Conservation (phyloP, 2,797 vertebrate species). For the Acipenser transmontanus region DNA sequence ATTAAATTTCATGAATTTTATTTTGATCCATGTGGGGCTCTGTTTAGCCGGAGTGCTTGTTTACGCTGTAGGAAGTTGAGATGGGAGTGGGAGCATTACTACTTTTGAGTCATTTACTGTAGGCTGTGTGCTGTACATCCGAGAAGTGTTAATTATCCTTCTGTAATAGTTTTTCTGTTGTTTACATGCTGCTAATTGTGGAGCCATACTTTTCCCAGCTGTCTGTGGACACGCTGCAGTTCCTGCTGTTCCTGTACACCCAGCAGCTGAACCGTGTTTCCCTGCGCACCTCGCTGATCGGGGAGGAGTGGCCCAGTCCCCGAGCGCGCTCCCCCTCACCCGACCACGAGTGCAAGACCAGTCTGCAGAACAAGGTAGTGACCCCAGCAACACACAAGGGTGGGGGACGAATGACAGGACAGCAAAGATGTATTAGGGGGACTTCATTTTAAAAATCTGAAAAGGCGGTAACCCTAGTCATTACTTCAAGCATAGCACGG, state of each 20-base stretch:
- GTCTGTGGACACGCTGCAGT: slow-evolving; percentile 85
- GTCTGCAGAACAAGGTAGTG: slow-evolving; percentile 72
- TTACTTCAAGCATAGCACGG: no score
- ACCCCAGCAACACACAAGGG: background rate
- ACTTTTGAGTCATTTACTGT: no score
- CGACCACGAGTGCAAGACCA: slow-evolving; percentile 65
- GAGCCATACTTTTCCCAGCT: slow-evolving; percentile 50
- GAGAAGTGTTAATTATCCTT: no score
- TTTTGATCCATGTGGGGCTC: no score
- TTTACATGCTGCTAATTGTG: background rate
- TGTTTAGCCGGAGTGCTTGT: no score
- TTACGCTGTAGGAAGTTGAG: no score
- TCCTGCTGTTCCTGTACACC: slow-evolving; percentile 87
- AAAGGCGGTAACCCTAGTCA: no score
- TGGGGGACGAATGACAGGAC: background rate
- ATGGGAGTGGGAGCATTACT: no score
- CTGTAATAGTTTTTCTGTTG: background rate
- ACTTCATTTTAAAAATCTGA: no score
- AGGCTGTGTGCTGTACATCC: slow-evolving; percentile 41
- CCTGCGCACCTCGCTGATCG: slow-evolving; percentile 79
- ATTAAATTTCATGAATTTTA: no score
- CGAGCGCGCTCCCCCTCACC: slow-evolving; percentile 62
- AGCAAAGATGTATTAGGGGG: no score
- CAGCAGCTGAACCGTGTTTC: slow-evolving; percentile 89
- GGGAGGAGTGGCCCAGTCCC: slow-evolving; percentile 89